These are phyloP conservation scores for Mastomys coucha DNA, from an alignment of 2,113 vertebrate genomes.

Conservation along the genomic window DNA sequence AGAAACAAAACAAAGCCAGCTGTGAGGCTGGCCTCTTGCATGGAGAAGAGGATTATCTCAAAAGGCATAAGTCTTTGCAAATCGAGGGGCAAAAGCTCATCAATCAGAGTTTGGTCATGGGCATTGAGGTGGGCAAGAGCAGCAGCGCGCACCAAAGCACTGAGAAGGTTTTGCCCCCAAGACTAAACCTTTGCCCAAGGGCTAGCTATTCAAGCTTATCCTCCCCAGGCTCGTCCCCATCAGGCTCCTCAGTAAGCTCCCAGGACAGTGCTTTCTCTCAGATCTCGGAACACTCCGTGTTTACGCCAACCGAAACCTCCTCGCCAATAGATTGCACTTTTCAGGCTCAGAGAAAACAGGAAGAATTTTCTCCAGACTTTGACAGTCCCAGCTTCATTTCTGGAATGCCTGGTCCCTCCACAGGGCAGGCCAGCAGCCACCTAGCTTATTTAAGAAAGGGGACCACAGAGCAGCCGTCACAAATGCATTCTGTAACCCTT, in stretches of 20 bases:
- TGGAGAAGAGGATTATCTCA: constrained; percentile 88
- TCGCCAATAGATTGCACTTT: constrained; percentile 84
- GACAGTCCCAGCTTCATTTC: constrained; percentile 68
- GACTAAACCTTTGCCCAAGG: constrained; percentile 87
- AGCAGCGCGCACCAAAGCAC: constrained; percentile 66
- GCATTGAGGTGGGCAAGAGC: constrained; percentile 85
- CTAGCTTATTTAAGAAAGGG: constrained; percentile 82
- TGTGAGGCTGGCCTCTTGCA: constrained; percentile 87
- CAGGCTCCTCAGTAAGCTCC: constrained; percentile 93
- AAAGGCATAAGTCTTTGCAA: constrained; percentile 89
- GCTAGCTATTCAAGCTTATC: constrained; percentile 94
- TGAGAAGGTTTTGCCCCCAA: constrained; percentile 87
- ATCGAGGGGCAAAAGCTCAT: constrained; percentile 89
- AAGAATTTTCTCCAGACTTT: constrained; percentile 75
- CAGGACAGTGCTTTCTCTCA: constrained; percentile 95
- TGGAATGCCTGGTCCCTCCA: constrained; percentile 75
- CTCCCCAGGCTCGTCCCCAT: constrained; percentile 93
- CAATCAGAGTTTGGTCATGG: constrained; percentile 85
- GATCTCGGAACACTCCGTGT: constrained; percentile 91
- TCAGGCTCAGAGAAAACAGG: constrained; percentile 77
- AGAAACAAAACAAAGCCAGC: constrained; percentile 87
- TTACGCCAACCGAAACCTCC: constrained; percentile 86
- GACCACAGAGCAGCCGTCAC: constrained; percentile 76
- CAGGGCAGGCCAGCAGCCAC: constrained; percentile 69
- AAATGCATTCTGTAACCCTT: constrained; percentile 86